Percentiles rank a stretch among this genome's conserved stretches.
phyloP scores from a whole-genome alignment of 2,113 vertebrate species.

The Ceuthmochares aereus region DNA sequence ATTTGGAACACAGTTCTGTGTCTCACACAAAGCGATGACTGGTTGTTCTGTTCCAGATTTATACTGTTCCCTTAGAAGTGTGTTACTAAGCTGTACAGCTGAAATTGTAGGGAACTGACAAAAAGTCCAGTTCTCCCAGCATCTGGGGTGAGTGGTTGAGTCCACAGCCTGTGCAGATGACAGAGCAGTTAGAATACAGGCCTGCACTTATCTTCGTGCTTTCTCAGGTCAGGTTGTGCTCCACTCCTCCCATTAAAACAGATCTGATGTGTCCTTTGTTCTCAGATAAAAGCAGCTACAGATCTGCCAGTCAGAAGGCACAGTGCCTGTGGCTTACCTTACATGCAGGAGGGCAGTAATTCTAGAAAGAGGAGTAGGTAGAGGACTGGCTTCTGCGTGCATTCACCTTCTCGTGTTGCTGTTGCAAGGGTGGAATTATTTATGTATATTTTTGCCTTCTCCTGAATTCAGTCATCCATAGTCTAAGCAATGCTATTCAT shows the following conservation, averaged over 20 bases:
- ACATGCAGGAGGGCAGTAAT: not conserved
- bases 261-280: not conserved
- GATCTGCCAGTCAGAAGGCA: not conserved
- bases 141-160: not conserved
- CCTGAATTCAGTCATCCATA: not conserved
- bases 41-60: not conserved
- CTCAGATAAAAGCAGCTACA: not conserved
- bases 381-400: not conserved
- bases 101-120: not conserved
- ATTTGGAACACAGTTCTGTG: not conserved
- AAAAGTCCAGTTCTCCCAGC: not conserved
- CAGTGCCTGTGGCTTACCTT: not conserved
- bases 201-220: not conserved
- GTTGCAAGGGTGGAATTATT: constrained; percentile 7
- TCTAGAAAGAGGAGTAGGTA: not conserved
- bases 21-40: not conserved
- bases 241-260: not conserved
- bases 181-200: not conserved
- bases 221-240: not conserved
- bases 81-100: not conserved
- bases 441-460: not conserved
- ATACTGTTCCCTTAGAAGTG: not conserved
- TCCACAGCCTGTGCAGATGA: not conserved
- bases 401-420: not conserved
- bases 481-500: not conserved